Evolutionary conservation across 2,797 vertebrate species (phyloP).

Genomic region (Notolabrus celidotus): DNA sequence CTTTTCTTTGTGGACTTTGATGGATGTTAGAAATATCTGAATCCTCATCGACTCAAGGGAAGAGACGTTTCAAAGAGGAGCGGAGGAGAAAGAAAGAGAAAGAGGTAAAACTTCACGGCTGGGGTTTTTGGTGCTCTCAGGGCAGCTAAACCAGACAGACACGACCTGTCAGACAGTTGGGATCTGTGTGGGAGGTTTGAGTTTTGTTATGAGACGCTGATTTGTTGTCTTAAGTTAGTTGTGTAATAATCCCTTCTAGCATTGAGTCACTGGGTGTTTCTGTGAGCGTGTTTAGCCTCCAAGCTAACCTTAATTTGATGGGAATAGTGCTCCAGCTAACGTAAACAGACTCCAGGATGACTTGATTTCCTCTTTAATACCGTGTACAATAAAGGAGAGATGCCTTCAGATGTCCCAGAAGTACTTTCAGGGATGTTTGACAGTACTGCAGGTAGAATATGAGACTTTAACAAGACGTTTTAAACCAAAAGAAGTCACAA

Average conservation of each 20-base stretch:
- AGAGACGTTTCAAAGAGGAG: constrained; percentile 17
- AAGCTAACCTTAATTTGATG: constrained; percentile 25
- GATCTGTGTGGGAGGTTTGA: neutral
- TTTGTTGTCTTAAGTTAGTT: neutral
- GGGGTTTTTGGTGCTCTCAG: constrained; percentile 34
- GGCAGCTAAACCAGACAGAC: constrained; percentile 47
- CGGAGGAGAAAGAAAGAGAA: constrained; percentile 37
- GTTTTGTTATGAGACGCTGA: neutral
- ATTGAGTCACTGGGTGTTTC: neutral
- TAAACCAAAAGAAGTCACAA: neutral
- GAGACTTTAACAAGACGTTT: neutral
- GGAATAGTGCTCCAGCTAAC: constrained; percentile 16
- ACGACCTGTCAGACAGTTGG: constrained; percentile 33
- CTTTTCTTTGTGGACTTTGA: constrained; percentile 8
- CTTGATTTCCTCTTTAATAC: neutral
- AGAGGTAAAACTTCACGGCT: constrained; percentile 69
- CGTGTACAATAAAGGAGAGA: neutral
- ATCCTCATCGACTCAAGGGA: neutral
- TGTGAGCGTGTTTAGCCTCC: constrained; percentile 21
- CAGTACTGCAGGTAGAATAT: neutral
- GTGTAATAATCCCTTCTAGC: neutral
- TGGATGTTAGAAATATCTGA: constrained; percentile 28
- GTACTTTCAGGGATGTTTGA: neutral
- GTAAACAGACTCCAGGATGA: constrained; percentile 8
- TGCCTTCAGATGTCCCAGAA: neutral